These are phyloP conservation scores for Rhabdomys pumilio DNA, from an alignment of 2,797 vertebrate genomes.

Conservation along the genomic window DNA sequence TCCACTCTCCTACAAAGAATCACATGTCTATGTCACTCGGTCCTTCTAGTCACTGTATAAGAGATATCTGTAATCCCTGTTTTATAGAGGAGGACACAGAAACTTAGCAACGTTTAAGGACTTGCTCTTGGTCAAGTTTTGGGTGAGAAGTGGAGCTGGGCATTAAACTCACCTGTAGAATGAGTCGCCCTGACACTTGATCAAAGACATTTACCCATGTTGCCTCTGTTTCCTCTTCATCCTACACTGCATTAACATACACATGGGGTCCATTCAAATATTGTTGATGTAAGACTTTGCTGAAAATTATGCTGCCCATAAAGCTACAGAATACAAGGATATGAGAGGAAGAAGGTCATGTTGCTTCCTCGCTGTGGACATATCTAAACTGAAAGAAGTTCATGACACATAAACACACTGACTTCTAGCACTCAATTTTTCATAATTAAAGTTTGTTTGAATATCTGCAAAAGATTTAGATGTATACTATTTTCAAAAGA, in stretches of 20 bases:
- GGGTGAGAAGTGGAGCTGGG: not conserved
- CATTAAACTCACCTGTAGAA: not conserved
- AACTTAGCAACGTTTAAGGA: not conserved
- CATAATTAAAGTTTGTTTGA: slow-evolving; percentile 51
- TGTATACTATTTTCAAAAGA: slow-evolving; percentile 37
- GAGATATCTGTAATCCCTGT: not conserved
- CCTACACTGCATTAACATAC: not conserved
- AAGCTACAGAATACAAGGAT: not conserved
- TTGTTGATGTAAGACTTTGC: not conserved
- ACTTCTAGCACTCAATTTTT: not conserved
- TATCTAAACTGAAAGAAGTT: slow-evolving; percentile 16
- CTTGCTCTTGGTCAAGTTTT: not conserved
- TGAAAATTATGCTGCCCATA: not conserved
- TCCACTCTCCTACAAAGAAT: not conserved
- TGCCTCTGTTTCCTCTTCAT: not conserved
- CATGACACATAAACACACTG: slow-evolving; percentile 1
- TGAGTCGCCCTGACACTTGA: not conserved
- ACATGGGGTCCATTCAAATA: not conserved
- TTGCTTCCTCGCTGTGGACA: not conserved
- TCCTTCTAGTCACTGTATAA: not conserved
- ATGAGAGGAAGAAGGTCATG: not conserved
- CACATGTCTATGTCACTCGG: not conserved
- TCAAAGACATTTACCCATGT: not conserved
- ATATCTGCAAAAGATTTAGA: slow-evolving; percentile 49
- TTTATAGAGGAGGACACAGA: slow-evolving; percentile 24